Evolutionary conservation across 2,113 vertebrate genomes (phyloP).

Genomic region (Xenopus tropicalis): DNA sequence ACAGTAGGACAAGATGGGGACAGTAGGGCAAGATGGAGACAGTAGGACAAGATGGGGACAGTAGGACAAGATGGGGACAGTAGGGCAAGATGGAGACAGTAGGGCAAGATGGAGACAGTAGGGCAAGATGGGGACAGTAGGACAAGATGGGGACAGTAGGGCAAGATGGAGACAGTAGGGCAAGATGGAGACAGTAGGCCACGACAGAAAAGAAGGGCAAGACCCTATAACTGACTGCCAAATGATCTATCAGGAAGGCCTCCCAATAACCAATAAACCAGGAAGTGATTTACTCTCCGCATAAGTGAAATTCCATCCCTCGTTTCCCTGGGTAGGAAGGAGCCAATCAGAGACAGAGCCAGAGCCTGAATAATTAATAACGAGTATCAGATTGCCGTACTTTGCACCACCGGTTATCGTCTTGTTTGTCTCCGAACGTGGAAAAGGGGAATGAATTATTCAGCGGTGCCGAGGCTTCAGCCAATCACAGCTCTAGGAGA

Average conservation of each 20-base stretch:
- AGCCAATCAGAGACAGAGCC: slow-evolving; percentile 11
- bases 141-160: too few relatives aligned
- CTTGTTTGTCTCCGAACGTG: slow-evolving; percentile 20
- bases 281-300: slow-evolving; percentile 32
- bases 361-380: slow-evolving; percentile 23
- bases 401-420: slow-evolving; percentile 17
- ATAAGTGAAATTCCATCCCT: slow-evolving; percentile 25
- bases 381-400: slow-evolving; percentile 24
- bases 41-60: too few relatives aligned
- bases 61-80: too few relatives aligned
- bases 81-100: too few relatives aligned
- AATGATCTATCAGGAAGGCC: slow-evolving; percentile 9
- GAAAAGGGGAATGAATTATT: slow-evolving; percentile 23
- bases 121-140: too few relatives aligned
- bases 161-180: too few relatives aligned
- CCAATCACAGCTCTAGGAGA: background rate
- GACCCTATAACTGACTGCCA: background rate
- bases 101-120: too few relatives aligned
- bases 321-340: slow-evolving; percentile 6
- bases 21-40: too few relatives aligned
- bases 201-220: too few relatives aligned
- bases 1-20: too few relatives aligned
- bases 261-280: slow-evolving; percentile 20
- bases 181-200: too few relatives aligned
- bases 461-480: background rate